Evolutionary conservation across 2,113 vertebrate genomes (phyloP).

Genomic region (Clarias magur): DNA sequence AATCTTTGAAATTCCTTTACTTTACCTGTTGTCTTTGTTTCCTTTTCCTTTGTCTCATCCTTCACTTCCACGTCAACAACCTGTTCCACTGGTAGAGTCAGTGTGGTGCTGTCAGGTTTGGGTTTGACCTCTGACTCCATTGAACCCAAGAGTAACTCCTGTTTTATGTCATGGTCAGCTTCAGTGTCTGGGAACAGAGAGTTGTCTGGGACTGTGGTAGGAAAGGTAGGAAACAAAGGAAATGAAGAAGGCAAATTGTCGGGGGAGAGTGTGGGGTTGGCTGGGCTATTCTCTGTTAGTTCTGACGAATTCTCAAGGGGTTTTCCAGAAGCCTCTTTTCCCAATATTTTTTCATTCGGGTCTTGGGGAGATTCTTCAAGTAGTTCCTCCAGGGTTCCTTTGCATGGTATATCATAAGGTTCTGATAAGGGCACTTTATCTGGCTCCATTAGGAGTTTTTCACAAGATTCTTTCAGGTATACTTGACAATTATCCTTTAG

Average conservation of each 20-base stretch:
- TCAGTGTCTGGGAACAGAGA: constrained; percentile 43
- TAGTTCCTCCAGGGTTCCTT: constrained; percentile 41
- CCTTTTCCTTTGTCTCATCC: constrained; percentile 70
- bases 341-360: constrained; percentile 23
- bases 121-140: constrained; percentile 54
- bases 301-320: constrained; percentile 44
- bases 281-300: constrained; percentile 55
- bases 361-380: constrained; percentile 43
- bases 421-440: constrained; percentile 55
- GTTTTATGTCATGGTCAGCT: constrained; percentile 58
- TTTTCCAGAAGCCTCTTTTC: constrained; percentile 40
- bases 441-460: constrained; percentile 52
- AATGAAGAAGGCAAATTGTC: constrained; percentile 46
- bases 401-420: constrained; percentile 34
- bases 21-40: constrained; percentile 65
- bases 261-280: constrained; percentile 48
- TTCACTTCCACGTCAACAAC: constrained; percentile 57
- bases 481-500: constrained; percentile 50
- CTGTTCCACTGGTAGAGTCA: constrained; percentile 70
- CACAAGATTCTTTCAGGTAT: constrained; percentile 43
- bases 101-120: constrained; percentile 67
- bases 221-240: constrained; percentile 21
- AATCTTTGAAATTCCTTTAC: no score
- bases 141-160: constrained; percentile 57
- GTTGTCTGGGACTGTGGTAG: constrained; percentile 37